Base-by-base conservation (phyloP, 2,888 invertebrate species). In the Pterostichus niger region DNA sequence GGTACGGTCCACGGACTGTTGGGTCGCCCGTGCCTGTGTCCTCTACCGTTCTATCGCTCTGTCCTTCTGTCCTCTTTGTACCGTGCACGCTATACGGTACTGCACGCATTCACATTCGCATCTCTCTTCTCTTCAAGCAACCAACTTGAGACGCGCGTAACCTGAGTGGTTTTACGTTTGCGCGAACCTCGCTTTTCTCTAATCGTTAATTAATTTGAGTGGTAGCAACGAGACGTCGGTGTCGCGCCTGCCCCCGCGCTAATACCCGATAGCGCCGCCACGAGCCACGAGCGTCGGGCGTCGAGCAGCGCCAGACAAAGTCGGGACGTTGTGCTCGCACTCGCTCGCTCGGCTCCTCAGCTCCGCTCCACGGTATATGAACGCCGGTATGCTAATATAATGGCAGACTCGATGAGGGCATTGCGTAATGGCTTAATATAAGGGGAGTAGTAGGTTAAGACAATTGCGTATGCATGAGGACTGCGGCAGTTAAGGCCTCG, bases 301-400 rank as follows among this genome's bases (percentile, higher is more conserved):
- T 10, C 33, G 33, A 33, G 46, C 71, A 44, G 3, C 35, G 71
- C 2, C 6, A 40, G 71, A 71, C 71, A 44, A 15, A n/a, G 46
- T 7, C 15, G 24, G 24, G 9, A 64, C 64, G 31, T 6, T 17
- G 6, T 33, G 3, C 33, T 33, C 64, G 13, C 64, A 2, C 33
- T 33, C 64, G 3, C 64, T 35, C 64, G 59, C 17, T 31, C 9
- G 31, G 15, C 15, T 24, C 54, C 17, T 31, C 9, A 24, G 15
- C 15, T 24, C 54, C 75, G 10, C 15, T 11, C 56, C 85, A 86
- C 87, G 86, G 87, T 88, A 87, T 88, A 89, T 88, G 87, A 87
- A 87, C 86, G 85, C 87, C 86, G 88, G 88, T 89, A 89, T 89
- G 89, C 88, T 88, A 89, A 89, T 89, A 87, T 89, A 87, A 88